Percentiles rank a stretch among this genome's conserved stretches.
These are phyloP conservation scores for Macrosiphum euphorbiae DNA, from an alignment of 2,888 invertebrate genomes.

Conservation along the genomic window DNA sequence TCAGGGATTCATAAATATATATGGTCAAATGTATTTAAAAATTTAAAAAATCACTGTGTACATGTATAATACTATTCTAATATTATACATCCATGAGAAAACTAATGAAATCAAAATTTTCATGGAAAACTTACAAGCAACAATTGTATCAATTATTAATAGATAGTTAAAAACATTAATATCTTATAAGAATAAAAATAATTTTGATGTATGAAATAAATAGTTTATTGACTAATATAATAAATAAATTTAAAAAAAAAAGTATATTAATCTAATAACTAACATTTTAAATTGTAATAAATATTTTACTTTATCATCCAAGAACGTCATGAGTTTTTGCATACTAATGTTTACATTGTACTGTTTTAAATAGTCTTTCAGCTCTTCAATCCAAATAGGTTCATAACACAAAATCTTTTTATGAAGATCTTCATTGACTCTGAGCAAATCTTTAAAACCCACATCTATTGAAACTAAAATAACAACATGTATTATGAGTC, in stretches of 20 bases:
- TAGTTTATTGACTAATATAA: too few relatives aligned
- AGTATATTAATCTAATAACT: background rate
- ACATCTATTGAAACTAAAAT: conserved; percentile 60
- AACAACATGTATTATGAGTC: background rate
- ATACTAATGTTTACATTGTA: conserved; percentile 71
- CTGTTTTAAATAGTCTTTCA: conserved; percentile 71
- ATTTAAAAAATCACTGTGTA: background rate
- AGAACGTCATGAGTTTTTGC: conserved; percentile 71
- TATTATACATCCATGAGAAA: background rate
- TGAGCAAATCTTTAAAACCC: conserved; percentile 69
- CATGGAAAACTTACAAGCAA: background rate
- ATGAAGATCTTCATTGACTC: conserved; percentile 70
- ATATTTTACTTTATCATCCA: conserved; percentile 72
- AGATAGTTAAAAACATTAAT: background rate
- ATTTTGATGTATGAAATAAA: background rate
- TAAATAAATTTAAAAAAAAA: background rate
- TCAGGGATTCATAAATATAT: too few relatives aligned
- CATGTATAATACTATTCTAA: background rate
- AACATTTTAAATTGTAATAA: background rate
- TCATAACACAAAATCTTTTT: conserved; percentile 72
- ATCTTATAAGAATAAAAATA: background rate
- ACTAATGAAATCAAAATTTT: background rate
- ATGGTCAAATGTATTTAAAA: too few relatives aligned
- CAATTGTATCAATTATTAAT: background rate
- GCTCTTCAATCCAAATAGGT: conserved; percentile 72